Evolutionary conservation across 1,140 invertebrate species (phyloP).

Genomic region (Thaumatotibia leucotreta): DNA sequence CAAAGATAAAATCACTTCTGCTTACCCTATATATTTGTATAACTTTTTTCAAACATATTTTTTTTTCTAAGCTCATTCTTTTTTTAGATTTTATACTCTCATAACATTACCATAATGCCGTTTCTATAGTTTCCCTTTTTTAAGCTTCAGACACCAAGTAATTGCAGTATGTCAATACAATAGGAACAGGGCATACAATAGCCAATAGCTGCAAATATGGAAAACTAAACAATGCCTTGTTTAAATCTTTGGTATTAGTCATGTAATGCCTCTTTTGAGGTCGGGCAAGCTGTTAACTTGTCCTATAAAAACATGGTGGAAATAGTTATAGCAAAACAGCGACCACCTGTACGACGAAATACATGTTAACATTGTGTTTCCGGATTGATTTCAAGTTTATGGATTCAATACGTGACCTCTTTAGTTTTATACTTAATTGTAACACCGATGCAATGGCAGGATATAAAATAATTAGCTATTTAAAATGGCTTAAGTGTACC

Average conservation of each 20-base stretch:
- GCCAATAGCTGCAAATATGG: constrained; percentile 9
- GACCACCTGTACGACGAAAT: neutral
- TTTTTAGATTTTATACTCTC: neutral
- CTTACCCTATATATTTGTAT: too few relatives aligned
- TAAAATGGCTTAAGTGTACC: too few relatives aligned
- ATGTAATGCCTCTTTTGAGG: neutral
- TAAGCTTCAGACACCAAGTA: neutral
- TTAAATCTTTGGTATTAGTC: neutral
- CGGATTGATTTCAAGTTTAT: neutral
- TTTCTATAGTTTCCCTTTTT: neutral
- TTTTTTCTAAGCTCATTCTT: too few relatives aligned
- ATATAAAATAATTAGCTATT: too few relatives aligned
- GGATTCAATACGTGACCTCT: neutral
- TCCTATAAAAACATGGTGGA: neutral
- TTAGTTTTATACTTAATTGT: neutral
- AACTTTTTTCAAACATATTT: too few relatives aligned
- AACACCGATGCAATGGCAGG: too few relatives aligned
- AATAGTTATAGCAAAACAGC: neutral
- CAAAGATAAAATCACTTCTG: too few relatives aligned
- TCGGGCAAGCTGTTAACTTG: neutral
- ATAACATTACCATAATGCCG: neutral
- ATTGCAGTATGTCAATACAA: neutral
- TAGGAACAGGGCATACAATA: neutral
- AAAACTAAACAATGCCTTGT: constrained; percentile 5
- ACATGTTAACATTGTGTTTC: neutral